A percentile compares a stretch with the other conserved stretches of the same genome.
Conservation (phyloP, 1,140 invertebrate species). For the Paraescarpia echinospica region DNA sequence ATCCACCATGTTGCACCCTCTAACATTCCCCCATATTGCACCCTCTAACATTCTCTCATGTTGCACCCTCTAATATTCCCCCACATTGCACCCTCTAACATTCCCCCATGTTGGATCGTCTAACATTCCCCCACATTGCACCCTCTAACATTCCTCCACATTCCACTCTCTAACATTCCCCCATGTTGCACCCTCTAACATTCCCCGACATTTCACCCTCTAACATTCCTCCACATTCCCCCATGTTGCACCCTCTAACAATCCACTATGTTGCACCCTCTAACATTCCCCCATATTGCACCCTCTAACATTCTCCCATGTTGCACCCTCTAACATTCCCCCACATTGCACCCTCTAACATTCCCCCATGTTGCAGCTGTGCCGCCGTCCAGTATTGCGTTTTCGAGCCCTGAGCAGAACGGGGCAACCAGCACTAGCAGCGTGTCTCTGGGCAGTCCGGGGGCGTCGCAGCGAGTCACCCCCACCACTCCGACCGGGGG, state of each 20-base stretch:
- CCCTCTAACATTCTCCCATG: not conserved
- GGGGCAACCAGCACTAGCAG: conserved; percentile 64
- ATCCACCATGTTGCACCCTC: too few species aligned
- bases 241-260: not conserved
- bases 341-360: not conserved
- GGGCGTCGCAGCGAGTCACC: not conserved
- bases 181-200: not conserved
- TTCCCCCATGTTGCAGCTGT: conserved; percentile 35
- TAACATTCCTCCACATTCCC: not conserved
- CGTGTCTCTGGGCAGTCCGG: conserved; percentile 61
- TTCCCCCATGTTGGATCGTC: too few species aligned
- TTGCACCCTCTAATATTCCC: too few species aligned
- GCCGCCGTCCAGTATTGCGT: conserved; percentile 58
- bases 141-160: too few species aligned
- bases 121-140: too few species aligned
- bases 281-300: not conserved
- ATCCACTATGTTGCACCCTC: too few species aligned
- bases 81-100: too few species aligned
- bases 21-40: too few species aligned
- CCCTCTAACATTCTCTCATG: too few species aligned
- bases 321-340: not conserved
- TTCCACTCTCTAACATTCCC: not conserved
- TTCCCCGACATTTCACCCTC: not conserved
- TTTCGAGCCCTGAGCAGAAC: conserved; percentile 63
- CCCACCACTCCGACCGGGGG: conserved; percentile 28